These are phyloP conservation scores for Prochilodus magdalenae DNA, from an alignment of 2,113 vertebrate species.

Conservation along the genomic window DNA sequence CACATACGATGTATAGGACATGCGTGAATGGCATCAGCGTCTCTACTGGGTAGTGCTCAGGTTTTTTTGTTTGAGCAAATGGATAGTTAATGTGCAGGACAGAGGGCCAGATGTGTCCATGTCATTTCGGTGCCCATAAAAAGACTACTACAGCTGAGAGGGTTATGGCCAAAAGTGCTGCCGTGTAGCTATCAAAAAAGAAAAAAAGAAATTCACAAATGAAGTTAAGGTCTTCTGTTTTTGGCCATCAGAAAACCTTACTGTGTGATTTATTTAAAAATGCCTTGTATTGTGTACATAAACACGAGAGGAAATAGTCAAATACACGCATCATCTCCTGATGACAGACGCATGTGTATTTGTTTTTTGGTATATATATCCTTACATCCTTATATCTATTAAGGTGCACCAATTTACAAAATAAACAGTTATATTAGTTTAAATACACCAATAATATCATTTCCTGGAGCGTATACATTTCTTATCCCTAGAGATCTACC, in stretches of 20 bases:
- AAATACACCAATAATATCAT: too few species aligned
- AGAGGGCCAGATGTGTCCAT: slow-evolving; percentile 42
- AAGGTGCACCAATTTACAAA: too few species aligned
- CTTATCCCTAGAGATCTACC: too few species aligned
- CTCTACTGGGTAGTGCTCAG: slow-evolving; percentile 14
- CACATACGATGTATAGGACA: neutral
- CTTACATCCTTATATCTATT: too few species aligned
- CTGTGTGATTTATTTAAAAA: neutral
- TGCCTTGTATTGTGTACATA: neutral
- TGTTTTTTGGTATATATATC: too few species aligned
- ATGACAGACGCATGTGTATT: too few species aligned
- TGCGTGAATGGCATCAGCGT: neutral
- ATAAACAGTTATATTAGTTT: too few species aligned
- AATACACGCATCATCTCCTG: too few species aligned
- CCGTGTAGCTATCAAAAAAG: neutral
- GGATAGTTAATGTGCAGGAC: slow-evolving; percentile 29
- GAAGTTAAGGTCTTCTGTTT: neutral
- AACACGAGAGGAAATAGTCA: neutral
- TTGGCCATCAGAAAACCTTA: neutral
- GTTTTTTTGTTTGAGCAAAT: slow-evolving; percentile 24
- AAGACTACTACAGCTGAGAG: neutral
- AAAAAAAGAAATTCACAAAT: too few species aligned
- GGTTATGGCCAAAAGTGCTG: neutral
- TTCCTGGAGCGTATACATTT: too few species aligned
- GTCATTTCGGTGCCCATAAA: slow-evolving; percentile 10